Percentiles rank a stretch among this genome's conserved stretches.
These are phyloP conservation scores for Coranthus polyacanthus DNA, from an alignment of 2,797 vertebrate genomes.

Conservation along the genomic window DNA sequence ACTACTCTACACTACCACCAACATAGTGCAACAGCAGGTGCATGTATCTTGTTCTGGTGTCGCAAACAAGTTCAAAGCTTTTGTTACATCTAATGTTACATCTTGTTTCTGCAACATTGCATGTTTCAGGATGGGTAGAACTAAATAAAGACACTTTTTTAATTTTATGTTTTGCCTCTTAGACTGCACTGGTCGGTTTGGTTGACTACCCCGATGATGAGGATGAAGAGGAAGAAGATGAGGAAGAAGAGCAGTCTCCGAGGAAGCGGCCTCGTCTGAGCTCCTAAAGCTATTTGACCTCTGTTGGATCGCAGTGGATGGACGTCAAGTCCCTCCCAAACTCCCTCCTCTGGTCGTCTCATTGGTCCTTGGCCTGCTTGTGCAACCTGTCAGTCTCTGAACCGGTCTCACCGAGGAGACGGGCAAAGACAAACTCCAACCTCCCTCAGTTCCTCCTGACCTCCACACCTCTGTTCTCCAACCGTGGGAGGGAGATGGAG, in stretches of 20 bases:
- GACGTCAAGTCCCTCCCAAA: constrained; percentile 82
- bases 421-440: constrained; percentile 60
- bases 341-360: constrained; percentile 72
- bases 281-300: constrained; percentile 89
- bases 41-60: no score
- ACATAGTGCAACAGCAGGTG: no score
- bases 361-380: constrained; percentile 71
- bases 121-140: background rate
- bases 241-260: constrained; percentile 93
- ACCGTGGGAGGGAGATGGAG: constrained; percentile 52
- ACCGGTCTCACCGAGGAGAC: constrained; percentile 51
- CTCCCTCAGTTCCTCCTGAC: constrained; percentile 56
- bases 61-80: no score
- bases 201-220: constrained; percentile 99
- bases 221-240: constrained; percentile 97
- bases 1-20: no score
- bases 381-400: constrained; percentile 60
- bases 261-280: constrained; percentile 96
- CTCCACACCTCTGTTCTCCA: constrained; percentile 51
- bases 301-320: constrained; percentile 83
- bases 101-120: no score
- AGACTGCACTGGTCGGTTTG: constrained; percentile 95
- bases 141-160: background rate
- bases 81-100: no score
- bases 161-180: constrained; percentile 17